phyloP scores from a whole-genome alignment of 1,140 invertebrate species.

The Nephila pilipes region DNA sequence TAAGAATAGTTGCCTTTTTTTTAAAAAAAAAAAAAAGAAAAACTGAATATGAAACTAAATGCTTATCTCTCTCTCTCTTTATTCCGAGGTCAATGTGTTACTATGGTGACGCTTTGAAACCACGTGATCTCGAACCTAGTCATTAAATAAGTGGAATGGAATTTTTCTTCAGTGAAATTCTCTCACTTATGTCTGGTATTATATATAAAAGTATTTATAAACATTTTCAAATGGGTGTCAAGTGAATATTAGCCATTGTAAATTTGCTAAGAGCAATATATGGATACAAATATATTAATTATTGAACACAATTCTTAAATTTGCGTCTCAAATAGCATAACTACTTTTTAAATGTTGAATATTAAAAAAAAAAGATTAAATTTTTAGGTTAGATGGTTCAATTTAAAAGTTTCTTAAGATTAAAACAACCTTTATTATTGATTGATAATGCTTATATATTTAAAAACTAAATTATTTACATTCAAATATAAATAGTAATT shows the following conservation, averaged over 20 bases:
- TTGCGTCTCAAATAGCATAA: no score
- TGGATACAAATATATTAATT: background rate
- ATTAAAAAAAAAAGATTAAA: no score
- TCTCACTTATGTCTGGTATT: background rate
- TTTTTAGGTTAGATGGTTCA: no score
- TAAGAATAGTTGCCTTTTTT: conserved; percentile 35
- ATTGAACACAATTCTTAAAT: background rate
- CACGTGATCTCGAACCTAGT: conserved; percentile 58
- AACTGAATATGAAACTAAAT: conserved; percentile 63
- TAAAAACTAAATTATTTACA: no score
- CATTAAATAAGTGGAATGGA: conserved; percentile 63
- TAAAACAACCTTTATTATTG: no score
- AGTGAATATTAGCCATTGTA: conserved; percentile 2
- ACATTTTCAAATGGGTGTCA: background rate
- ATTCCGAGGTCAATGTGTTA: conserved; percentile 62
- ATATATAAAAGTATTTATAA: background rate
- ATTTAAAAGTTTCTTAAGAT: no score
- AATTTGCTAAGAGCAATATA: background rate
- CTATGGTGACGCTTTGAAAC: conserved; percentile 49
- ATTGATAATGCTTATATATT: no score
- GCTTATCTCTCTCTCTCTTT: conserved; percentile 71
- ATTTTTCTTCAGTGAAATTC: conserved; percentile 50
- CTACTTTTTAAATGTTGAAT: no score
- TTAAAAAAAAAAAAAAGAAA: conserved; percentile 60
- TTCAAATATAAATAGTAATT: no score